Evolutionary conservation across 1,140 invertebrate species (phyloP).

Genomic region (Cyclina sinensis): DNA sequence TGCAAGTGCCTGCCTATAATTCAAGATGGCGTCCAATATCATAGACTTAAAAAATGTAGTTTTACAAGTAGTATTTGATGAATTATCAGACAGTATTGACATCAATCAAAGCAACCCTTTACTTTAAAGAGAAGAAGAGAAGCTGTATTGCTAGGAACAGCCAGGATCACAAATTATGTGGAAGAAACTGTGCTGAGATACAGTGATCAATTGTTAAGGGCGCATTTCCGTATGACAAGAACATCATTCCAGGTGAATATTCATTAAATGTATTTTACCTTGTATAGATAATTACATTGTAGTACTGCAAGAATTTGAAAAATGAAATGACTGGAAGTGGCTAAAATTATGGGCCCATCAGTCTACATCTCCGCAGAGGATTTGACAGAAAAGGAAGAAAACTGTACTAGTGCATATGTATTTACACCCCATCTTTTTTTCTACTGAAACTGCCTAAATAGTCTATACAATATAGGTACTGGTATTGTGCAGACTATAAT

Average conservation of each 20-base stretch:
- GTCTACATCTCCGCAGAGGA: no score
- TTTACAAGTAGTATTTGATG: slow-evolving; percentile 38
- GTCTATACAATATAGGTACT: no score
- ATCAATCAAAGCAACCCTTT: background rate
- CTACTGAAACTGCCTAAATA: no score
- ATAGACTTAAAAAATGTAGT: background rate
- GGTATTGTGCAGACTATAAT: no score
- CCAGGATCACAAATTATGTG: slow-evolving; percentile 42
- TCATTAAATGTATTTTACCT: no score
- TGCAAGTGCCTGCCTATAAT: background rate
- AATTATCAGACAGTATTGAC: background rate
- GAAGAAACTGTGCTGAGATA: slow-evolving; percentile 55
- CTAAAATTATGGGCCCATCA: no score
- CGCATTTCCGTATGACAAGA: slow-evolving; percentile 55
- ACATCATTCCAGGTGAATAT: slow-evolving; percentile 52
- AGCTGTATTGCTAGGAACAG: slow-evolving; percentile 16
- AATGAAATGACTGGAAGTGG: no score
- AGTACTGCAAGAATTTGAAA: no score
- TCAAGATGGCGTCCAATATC: slow-evolving; percentile 13
- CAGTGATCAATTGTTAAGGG: slow-evolving; percentile 31
- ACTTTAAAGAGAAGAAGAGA: background rate
- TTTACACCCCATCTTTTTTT: no score
- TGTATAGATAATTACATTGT: no score
- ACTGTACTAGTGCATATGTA: no score
- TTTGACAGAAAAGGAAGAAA: no score